Evolutionary conservation across 53 echinoderm and acorn worm species (phyloP).

Genomic region (Mesocentrotus franciscanus): DNA sequence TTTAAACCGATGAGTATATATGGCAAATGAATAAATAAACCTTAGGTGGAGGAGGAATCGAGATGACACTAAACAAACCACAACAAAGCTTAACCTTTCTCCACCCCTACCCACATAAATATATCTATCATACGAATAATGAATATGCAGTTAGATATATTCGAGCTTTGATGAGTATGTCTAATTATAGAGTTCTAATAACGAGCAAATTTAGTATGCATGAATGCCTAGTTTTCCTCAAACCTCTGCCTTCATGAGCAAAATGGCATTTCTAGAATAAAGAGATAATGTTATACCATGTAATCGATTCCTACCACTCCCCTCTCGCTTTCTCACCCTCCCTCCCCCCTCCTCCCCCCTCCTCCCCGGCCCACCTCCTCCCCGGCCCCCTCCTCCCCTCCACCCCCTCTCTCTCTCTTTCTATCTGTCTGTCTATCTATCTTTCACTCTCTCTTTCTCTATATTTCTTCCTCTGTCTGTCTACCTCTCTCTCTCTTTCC

Average conservation of each 20-base stretch:
- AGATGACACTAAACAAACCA: too few relatives aligned
- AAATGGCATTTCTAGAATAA: background rate
- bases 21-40: too few relatives aligned
- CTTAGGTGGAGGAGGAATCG: too few relatives aligned
- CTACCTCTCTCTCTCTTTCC: background rate
- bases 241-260: background rate
- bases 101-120: too few relatives aligned
- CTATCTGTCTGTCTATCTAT: background rate
- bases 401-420: background rate
- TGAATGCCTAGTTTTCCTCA: background rate
- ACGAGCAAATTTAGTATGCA: too few relatives aligned
- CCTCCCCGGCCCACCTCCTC: background rate
- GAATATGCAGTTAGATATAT: background rate
- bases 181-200: background rate
- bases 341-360: too few relatives aligned
- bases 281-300: too few relatives aligned
- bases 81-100: too few relatives aligned
- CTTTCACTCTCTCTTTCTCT: constrained; percentile 12
- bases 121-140: background rate
- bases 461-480: background rate
- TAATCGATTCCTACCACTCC: background rate
- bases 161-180: background rate
- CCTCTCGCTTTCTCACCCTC: background rate
- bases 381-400: too few relatives aligned
- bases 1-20: too few relatives aligned